Percentiles rank a stretch among this genome's conserved stretches.
Conservation (phyloP, 2,113 vertebrate genomes). For the Choloepus hoffmanni region DNA sequence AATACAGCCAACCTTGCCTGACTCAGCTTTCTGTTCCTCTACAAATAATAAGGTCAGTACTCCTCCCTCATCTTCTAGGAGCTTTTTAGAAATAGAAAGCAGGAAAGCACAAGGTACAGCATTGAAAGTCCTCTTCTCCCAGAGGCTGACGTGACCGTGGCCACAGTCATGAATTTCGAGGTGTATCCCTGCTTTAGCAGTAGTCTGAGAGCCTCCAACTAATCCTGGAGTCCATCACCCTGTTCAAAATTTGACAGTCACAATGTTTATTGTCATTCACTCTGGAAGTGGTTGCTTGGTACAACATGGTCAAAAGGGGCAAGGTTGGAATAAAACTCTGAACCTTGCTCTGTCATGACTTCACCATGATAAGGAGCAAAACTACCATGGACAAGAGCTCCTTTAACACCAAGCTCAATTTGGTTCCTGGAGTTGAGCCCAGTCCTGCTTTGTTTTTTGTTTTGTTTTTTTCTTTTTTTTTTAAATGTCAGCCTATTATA, state of each 20-base stretch:
- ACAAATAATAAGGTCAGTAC: neutral
- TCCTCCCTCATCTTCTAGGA: neutral
- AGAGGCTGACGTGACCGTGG: neutral
- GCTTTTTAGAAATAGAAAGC: neutral
- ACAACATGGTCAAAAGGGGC: neutral
- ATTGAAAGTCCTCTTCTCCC: neutral
- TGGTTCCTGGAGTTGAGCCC: neutral
- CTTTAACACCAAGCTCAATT: neutral
- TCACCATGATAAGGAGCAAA: neutral
- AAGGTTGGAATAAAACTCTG: neutral
- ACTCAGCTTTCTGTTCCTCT: constrained; percentile 13
- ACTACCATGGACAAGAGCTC: neutral
- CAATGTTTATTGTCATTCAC: neutral
- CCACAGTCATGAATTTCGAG: neutral
- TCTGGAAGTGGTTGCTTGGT: neutral
- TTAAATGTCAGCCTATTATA: neutral
- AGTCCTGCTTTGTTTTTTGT: neutral
- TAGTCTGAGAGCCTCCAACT: neutral
- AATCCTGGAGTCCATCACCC: neutral
- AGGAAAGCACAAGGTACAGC: neutral
- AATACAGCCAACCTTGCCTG: constrained; percentile 23
- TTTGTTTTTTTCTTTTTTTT: too few relatives aligned
- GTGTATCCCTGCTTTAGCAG: neutral
- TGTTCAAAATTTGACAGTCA: neutral
- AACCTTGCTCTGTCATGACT: neutral